Percentiles rank a stretch among this genome's conserved stretches.
These are phyloP conservation scores for Spea hammondii DNA, from an alignment of 2,797 vertebrate species.

Conservation along the genomic window DNA sequence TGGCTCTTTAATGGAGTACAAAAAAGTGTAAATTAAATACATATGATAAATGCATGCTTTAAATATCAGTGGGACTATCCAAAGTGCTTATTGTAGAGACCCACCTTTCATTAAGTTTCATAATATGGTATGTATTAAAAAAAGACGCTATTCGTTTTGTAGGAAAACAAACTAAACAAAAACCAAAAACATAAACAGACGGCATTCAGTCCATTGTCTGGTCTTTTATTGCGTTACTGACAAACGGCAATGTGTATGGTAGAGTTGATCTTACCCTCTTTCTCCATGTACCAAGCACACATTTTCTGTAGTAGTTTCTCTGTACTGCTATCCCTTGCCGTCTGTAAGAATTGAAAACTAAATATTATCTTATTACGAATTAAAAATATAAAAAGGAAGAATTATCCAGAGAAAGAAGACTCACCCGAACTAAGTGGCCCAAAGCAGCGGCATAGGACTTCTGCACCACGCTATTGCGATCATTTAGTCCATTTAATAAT, in stretches of 20 bases:
- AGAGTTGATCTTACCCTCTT: slow-evolving; percentile 78
- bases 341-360: slow-evolving; percentile 67
- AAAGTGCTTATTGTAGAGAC: too few relatives aligned
- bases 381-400: not conserved
- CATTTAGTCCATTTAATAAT: slow-evolving; percentile 86
- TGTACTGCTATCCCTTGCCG: slow-evolving; percentile 87
- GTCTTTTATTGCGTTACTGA: not conserved
- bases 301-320: slow-evolving; percentile 93
- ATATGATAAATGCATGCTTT: not conserved
- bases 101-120: too few relatives aligned
- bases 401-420: slow-evolving; percentile 45
- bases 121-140: not conserved
- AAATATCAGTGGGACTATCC: not conserved
- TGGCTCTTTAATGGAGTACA: slow-evolving; percentile 68
- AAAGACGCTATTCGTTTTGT: too few relatives aligned
- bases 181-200: too few relatives aligned
- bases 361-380: too few relatives aligned
- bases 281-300: slow-evolving; percentile 91
- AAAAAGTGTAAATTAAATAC: not conserved
- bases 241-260: not conserved
- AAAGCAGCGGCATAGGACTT: slow-evolving; percentile 92
- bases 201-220: too few relatives aligned
- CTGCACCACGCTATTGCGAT: slow-evolving; percentile 88
- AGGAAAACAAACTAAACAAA: too few relatives aligned
- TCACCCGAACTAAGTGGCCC: slow-evolving; percentile 92